Conservation (phyloP, 1,140 invertebrate genomes). For the Gryllus bimaculatus region DNA sequence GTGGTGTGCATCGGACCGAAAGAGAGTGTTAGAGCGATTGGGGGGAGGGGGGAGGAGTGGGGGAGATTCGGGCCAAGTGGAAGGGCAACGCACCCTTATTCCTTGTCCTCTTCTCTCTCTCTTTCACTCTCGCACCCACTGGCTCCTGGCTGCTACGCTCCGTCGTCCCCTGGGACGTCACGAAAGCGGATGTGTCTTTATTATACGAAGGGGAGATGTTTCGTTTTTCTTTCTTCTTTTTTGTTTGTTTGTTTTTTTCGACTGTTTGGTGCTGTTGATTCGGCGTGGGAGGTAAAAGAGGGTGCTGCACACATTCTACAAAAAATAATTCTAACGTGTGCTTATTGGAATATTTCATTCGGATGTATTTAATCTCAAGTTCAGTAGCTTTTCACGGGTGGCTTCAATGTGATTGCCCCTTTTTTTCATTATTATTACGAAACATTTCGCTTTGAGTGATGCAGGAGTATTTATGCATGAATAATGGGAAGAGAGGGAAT, state of each 20-base stretch:
- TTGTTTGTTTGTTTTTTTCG: neutral
- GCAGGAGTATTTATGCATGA: too few species aligned
- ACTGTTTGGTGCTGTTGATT: neutral
- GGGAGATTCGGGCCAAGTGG: neutral
- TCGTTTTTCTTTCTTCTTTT: neutral
- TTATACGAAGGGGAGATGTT: neutral
- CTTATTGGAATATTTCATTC: neutral
- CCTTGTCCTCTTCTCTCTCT: too few species aligned
- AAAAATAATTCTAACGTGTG: neutral
- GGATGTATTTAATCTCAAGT: neutral
- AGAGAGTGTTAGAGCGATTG: neutral
- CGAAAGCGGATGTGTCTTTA: neutral
- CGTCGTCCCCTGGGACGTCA: neutral
- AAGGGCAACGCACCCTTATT: too few species aligned
- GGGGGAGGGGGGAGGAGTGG: neutral
- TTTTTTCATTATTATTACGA: too few species aligned
- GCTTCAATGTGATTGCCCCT: too few species aligned
- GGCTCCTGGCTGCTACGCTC: too few species aligned
- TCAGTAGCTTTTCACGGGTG: too few species aligned
- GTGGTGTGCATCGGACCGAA: neutral
- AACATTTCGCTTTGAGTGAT: too few species aligned
- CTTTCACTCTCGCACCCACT: too few species aligned
- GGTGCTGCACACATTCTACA: neutral
- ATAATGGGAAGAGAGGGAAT: too few species aligned
- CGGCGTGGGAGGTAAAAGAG: neutral